Evolutionary conservation across 1,140 invertebrate species (phyloP).

Genomic region (Leptinotarsa lineolata): DNA sequence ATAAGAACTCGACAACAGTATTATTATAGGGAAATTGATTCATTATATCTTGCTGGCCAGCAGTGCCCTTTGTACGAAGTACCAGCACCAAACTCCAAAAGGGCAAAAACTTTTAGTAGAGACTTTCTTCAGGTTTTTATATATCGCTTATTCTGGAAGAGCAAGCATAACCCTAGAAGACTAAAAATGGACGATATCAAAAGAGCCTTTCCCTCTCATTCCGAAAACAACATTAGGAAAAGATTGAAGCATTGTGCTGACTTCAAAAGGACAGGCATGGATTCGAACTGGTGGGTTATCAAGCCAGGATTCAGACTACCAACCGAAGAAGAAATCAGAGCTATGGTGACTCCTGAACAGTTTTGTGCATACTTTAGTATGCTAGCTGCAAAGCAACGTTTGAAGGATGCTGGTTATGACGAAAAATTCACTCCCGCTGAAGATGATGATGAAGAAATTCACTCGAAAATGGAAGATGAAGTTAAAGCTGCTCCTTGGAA

Average conservation of each 20-base stretch:
- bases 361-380: constrained; percentile 99
- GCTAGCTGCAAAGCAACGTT: constrained; percentile 92
- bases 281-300: constrained; percentile 96
- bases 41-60: constrained; percentile 92
- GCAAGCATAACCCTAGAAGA: constrained; percentile 82
- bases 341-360: constrained; percentile 97
- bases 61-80: constrained; percentile 97
- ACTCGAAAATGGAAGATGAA: constrained; percentile 98
- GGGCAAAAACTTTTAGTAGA: constrained; percentile 96
- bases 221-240: constrained; percentile 96
- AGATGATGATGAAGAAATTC: constrained; percentile 96
- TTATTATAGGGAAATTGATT: constrained; percentile 88
- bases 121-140: constrained; percentile 94
- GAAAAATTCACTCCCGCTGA: constrained; percentile 98
- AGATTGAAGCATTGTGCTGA: constrained; percentile 96
- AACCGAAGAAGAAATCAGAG: constrained; percentile 96
- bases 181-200: constrained; percentile 99
- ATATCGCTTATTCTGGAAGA: constrained; percentile 98
- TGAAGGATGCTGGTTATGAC: constrained; percentile 98
- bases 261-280: constrained; percentile 93
- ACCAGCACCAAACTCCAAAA: constrained; percentile 97
- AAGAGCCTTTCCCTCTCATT: constrained; percentile 93
- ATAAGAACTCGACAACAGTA: constrained; percentile 89
- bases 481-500: constrained; percentile 92
- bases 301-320: constrained; percentile 96